phyloP scores from a whole-genome alignment of 1,140 invertebrate genomes.

The Pomacea maculata region DNA sequence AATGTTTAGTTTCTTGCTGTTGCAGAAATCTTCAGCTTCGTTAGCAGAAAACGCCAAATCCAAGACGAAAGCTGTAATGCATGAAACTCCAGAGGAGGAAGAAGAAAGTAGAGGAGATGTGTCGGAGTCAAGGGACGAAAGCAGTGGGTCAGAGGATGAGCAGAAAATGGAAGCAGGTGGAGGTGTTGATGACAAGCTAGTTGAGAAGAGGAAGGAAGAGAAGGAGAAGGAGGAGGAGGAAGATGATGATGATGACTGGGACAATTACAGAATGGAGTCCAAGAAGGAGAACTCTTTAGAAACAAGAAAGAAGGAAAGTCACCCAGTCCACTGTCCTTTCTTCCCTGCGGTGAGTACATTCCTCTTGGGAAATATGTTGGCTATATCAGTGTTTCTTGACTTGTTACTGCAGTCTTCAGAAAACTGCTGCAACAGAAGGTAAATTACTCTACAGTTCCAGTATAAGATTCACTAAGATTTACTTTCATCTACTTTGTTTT shows the following conservation, averaged over 20 bases:
- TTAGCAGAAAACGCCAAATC: slow-evolving; percentile 1
- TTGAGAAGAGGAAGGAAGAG: slow-evolving; percentile 55
- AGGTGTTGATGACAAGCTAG: slow-evolving; percentile 42
- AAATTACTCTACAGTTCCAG: too few relatives aligned
- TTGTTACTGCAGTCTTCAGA: too few relatives aligned
- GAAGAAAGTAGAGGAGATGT: slow-evolving; percentile 11
- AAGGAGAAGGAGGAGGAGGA: slow-evolving; percentile 37
- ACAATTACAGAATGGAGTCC: slow-evolving; percentile 70
- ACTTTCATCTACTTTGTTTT: too few relatives aligned
- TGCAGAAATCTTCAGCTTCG: slow-evolving; percentile 2
- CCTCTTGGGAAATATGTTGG: neutral
- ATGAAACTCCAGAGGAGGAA: neutral
- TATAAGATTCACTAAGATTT: too few relatives aligned
- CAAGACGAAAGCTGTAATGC: slow-evolving; percentile 10
- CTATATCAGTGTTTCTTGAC: neutral
- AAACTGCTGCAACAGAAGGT: too few relatives aligned
- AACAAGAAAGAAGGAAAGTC: slow-evolving; percentile 92
- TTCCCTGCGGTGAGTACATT: slow-evolving; percentile 79
- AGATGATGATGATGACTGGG: slow-evolving; percentile 71
- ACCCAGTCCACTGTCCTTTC: slow-evolving; percentile 94
- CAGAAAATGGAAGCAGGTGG: slow-evolving; percentile 11
- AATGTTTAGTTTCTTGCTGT: too few relatives aligned
- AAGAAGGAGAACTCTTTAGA: slow-evolving; percentile 87
- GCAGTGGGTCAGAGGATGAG: slow-evolving; percentile 22
- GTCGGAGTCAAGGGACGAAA: slow-evolving; percentile 21